Conservation (phyloP, 2,797 vertebrate species). For the Gallirallus australis region DNA sequence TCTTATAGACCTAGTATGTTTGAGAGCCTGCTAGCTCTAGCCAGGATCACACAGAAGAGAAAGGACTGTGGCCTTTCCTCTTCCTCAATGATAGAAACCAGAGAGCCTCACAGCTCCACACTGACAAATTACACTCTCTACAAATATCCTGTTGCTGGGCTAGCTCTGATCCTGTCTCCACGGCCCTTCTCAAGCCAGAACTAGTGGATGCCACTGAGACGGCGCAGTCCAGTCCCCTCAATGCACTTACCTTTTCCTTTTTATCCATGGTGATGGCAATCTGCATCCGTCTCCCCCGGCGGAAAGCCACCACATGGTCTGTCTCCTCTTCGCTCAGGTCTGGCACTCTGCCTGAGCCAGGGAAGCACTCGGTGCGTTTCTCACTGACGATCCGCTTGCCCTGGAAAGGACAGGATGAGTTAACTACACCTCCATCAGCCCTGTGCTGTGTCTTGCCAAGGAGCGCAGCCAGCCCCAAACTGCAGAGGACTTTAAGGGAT, state of each 20-base stretch:
- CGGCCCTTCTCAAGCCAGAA: not conserved
- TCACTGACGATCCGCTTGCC: slow-evolving; percentile 91
- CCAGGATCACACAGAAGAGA: not conserved
- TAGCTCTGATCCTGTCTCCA: not conserved
- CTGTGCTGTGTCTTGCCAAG: not conserved
- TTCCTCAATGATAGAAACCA: not conserved
- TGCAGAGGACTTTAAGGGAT: no score
- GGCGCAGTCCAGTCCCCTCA: not conserved
- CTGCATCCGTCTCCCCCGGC: slow-evolving; percentile 76
- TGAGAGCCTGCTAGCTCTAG: not conserved
- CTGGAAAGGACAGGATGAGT: slow-evolving; percentile 70
- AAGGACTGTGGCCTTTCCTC: not conserved
- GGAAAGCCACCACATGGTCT: slow-evolving; percentile 73
- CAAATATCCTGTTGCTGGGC: not conserved
- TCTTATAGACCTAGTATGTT: not conserved
- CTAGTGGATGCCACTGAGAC: not conserved
- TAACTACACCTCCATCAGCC: not conserved
- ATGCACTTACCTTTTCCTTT: slow-evolving; percentile 78
- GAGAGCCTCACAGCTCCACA: not conserved
- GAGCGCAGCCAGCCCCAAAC: not conserved
- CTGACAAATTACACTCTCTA: not conserved
- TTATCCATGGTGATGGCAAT: slow-evolving; percentile 77
- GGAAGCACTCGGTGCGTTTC: slow-evolving; percentile 73
- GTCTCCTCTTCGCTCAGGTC: slow-evolving; percentile 70
- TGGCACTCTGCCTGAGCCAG: slow-evolving; percentile 55